phyloP scores from a whole-genome alignment of 2,113 vertebrate species.

The Chionodraco myersi region DNA sequence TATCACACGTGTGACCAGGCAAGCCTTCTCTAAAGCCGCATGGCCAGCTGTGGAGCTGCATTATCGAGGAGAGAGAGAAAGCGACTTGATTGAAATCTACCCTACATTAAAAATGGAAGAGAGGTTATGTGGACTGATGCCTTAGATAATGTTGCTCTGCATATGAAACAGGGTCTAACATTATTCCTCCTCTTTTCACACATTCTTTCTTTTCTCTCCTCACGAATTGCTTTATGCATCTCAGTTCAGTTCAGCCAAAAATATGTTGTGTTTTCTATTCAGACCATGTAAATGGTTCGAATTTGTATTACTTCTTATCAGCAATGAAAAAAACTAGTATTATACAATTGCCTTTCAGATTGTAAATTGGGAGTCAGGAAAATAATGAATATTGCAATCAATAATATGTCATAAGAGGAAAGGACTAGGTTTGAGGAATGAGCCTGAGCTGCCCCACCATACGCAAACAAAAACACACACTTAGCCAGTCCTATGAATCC shows the following conservation, averaged over 20 bases:
- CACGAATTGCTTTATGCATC: neutral
- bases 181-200: neutral
- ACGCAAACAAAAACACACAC: neutral
- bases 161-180: constrained; percentile 27
- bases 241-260: neutral
- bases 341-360: neutral
- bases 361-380: constrained; percentile 6
- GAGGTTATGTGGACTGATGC: constrained; percentile 40
- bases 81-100: constrained; percentile 25
- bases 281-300: constrained; percentile 3
- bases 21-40: constrained; percentile 32
- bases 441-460: neutral
- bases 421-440: constrained; percentile 8
- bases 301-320: constrained; percentile 16
- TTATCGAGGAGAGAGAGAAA: constrained; percentile 31
- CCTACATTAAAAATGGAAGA: constrained; percentile 24
- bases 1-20: constrained; percentile 34
- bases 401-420: constrained; percentile 6
- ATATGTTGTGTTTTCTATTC: constrained; percentile 4
- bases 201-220: neutral
- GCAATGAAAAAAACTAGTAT: constrained; percentile 1
- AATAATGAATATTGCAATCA: constrained; percentile 2
- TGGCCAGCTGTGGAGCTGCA: constrained; percentile 48
- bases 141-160: constrained; percentile 9
- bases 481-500: constrained; percentile 9